phyloP scores from a whole-genome alignment of 1,140 invertebrate species.

The Psix sp. region DNA sequence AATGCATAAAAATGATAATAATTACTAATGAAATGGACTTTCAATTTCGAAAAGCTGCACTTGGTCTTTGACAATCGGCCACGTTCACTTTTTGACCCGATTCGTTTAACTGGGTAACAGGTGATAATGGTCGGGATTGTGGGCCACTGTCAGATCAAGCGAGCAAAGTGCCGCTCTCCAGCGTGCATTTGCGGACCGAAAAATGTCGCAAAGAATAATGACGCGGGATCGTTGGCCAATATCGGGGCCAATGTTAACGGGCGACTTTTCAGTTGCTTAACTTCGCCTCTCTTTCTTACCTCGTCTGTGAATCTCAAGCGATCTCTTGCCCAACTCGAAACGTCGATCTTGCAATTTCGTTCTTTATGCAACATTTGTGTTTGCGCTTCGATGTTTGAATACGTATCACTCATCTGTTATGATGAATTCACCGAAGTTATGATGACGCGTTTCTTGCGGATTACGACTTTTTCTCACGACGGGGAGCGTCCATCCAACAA shows the following conservation, averaged over 20 bases:
- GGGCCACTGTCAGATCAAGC: constrained; percentile 66
- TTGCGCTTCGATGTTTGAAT: constrained; percentile 5
- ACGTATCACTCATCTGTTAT: constrained; percentile 12
- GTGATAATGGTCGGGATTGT: constrained; percentile 67
- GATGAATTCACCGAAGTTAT: constrained; percentile 13
- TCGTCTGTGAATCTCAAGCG: constrained; percentile 27
- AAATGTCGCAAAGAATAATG: constrained; percentile 24
- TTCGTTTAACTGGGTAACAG: constrained; percentile 48
- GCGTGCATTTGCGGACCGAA: constrained; percentile 22
- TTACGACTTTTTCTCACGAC: too few species aligned
- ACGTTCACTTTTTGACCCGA: constrained; percentile 55
- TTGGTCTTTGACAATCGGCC: constrained; percentile 15
- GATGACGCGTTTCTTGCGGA: too few species aligned
- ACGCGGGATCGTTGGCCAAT: constrained; percentile 69
- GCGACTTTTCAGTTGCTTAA: constrained; percentile 65
- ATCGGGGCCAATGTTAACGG: constrained; percentile 72
- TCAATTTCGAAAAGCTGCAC: constrained; percentile 26
- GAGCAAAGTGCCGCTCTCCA: constrained; percentile 51
- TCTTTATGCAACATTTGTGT: constrained; percentile 25
- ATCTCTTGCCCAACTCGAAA: constrained; percentile 28
- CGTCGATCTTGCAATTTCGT: constrained; percentile 37
- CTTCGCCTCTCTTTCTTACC: constrained; percentile 32
- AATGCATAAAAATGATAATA: too few species aligned
- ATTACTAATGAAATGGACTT: constrained; percentile 5
- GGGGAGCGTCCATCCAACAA: too few species aligned